Evolutionary conservation across 2,888 invertebrate species (phyloP).

Genomic region (Dasysyrphus albostriatus): DNA sequence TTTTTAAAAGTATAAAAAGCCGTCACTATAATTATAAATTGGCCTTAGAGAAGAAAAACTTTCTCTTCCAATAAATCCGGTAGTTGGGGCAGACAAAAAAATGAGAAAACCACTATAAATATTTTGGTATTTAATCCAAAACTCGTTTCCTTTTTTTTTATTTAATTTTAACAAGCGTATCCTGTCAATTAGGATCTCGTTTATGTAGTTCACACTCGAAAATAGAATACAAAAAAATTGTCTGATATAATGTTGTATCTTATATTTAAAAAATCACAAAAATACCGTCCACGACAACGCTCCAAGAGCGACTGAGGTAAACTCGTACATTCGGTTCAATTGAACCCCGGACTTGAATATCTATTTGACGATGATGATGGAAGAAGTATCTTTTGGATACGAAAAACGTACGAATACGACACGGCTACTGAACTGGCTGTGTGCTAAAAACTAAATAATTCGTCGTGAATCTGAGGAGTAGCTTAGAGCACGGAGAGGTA

Average conservation of each 20-base stretch:
- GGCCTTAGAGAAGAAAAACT: constrained; percentile 53
- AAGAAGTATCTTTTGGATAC: constrained; percentile 67
- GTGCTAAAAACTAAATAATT: constrained; percentile 63
- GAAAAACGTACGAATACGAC: constrained; percentile 35
- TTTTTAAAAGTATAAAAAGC: constrained; percentile 29
- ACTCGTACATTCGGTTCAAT: constrained; percentile 73
- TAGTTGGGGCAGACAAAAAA: constrained; percentile 19
- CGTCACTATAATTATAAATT: constrained; percentile 17
- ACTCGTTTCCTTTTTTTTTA: constrained; percentile 7
- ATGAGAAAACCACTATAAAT: constrained; percentile 20
- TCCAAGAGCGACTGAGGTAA: constrained; percentile 82
- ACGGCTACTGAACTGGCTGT: constrained; percentile 46
- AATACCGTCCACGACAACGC: constrained; percentile 82
- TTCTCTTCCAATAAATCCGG: constrained; percentile 60
- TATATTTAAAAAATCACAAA: constrained; percentile 52
- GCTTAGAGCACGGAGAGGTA: constrained; percentile 54
- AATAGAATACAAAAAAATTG: constrained; percentile 31
- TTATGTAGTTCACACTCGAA: constrained; percentile 42
- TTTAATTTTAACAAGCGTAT: constrained; percentile 24
- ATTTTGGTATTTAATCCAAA: constrained; percentile 49
- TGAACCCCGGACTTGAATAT: constrained; percentile 72
- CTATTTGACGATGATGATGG: constrained; percentile 61
- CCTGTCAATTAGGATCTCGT: constrained; percentile 56
- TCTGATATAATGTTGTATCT: constrained; percentile 28
- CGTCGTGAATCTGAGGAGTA: constrained; percentile 64